phyloP scores from a whole-genome alignment of 2,113 vertebrate genomes.

The Eurypyga helias region DNA sequence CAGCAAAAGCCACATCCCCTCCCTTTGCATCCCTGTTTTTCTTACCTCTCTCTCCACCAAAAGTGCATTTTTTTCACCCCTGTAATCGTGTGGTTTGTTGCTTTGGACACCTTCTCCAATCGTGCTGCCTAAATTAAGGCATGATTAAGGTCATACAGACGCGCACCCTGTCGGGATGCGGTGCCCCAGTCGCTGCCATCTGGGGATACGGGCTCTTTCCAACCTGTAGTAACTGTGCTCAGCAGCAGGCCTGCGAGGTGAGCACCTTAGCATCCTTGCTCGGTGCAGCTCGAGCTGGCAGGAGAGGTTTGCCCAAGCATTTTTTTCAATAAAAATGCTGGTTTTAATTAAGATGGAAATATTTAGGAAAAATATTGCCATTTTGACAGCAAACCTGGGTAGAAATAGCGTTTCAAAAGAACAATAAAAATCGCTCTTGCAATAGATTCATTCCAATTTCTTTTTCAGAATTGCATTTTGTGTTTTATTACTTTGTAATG shows the following conservation, averaged over 20 bases:
- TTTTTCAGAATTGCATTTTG: slow-evolving; percentile 46
- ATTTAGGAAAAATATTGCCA: background rate
- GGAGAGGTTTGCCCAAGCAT: background rate
- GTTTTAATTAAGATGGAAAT: slow-evolving; percentile 56
- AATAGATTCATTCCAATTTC: slow-evolving; percentile 52
- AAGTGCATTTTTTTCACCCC: background rate
- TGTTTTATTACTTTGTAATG: slow-evolving; percentile 62
- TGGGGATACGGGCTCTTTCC: background rate
- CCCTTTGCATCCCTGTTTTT: background rate
- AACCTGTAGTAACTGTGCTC: too few relatives aligned
- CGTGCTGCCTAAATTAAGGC: background rate
- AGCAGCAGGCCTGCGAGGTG: background rate
- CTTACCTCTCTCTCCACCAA: background rate
- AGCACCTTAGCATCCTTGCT: background rate
- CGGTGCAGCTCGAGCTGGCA: background rate
- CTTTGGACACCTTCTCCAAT: background rate
- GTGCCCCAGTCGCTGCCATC: fast-evolving
- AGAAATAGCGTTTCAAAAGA: background rate
- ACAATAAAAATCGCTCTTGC: slow-evolving; percentile 56
- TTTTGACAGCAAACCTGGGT: slow-evolving; percentile 1
- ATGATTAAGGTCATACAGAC: background rate
- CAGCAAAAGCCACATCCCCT: background rate
- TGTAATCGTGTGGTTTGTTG: fast-evolving
- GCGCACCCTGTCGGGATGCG: fast-evolving
- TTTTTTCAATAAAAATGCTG: background rate